Evolutionary conservation across 2,888 invertebrate species (phyloP), one percentile per base, ranked within the genome.

Genomic region (Epicampocera succincta): DNA sequence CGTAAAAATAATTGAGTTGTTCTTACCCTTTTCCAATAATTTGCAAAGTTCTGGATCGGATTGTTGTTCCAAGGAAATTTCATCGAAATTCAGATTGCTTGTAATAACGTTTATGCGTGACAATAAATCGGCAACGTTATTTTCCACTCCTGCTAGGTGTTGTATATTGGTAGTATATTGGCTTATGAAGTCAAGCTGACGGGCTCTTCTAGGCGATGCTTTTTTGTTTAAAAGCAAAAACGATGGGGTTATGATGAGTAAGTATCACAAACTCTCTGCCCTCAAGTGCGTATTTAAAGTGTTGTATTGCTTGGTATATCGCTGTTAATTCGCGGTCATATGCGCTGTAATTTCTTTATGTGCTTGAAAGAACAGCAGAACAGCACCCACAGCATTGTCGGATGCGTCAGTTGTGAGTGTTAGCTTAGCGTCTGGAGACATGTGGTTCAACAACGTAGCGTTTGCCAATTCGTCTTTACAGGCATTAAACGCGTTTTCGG

Each of bases 321-420:
- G 29, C 42, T 19, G 42, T 60, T 5, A 60, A 13, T 25, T 60
- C 60, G 4, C 60, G 17, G 42, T 60, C 60, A 5, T 65, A 50
- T 15, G 48, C 38, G 13, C 33, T 21, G 21, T 50, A 65, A 9
- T 21, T 48, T 2, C 13, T 65, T 33, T 65, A 29, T 2, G 65
- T 12, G 15, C 12, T 6, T 6, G 40, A 50, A 9, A 50, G 19
- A 19, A 38, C 50, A 25, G 13, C 29, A 4, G 48, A 65, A 29
- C 50, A 38, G 17, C 50, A 54, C 29, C 54, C 54, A n/a, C 8
- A 44, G 44, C n/a, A n/a, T n/a, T n/a, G 17, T 54, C 54, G 8
- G 68, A 68, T 1, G 54, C 68, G 19, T 68, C 68, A 12, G 54
- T 44, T 15, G 42, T 68, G 8, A 68, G 19, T 40, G 54, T 54